Conservation (phyloP, 1,140 invertebrate genomes). For the Drosophila elegans region DNA sequence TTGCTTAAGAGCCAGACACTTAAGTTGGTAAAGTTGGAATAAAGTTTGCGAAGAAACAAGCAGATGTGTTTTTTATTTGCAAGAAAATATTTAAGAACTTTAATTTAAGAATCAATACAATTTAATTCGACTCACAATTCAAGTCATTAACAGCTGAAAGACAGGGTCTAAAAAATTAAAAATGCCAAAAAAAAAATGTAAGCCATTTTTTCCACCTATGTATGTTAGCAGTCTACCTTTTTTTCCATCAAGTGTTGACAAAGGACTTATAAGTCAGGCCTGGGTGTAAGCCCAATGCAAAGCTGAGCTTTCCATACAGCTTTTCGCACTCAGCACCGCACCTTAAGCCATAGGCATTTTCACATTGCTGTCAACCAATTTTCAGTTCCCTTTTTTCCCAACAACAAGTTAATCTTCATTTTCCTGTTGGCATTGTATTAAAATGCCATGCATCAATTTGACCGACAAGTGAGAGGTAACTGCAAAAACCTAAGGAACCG, state of each 20-base stretch:
- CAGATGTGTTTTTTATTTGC: not conserved
- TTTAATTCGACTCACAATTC: no score
- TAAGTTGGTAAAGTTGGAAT: constrained; percentile 15
- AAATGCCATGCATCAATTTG: constrained; percentile 76
- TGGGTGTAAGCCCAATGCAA: constrained; percentile 7
- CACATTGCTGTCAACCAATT: constrained; percentile 24
- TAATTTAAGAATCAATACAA: no score
- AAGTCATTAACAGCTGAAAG: no score
- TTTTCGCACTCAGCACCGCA: constrained; percentile 8
- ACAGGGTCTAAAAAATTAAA: no score
- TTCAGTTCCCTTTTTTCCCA: constrained; percentile 6
- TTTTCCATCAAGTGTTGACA: not conserved
- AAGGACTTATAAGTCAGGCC: constrained; percentile 6
- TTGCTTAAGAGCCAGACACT: constrained; percentile 12
- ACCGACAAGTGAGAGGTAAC: constrained; percentile 50
- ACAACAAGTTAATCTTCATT: constrained; percentile 75
- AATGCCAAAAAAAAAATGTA: no score
- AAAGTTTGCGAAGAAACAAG: not conserved
- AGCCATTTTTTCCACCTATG: no score
- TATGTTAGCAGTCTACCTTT: not conserved
- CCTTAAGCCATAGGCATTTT: not conserved
- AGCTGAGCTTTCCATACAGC: constrained; percentile 12
- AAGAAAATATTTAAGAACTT: not conserved
- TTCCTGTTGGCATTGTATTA: constrained; percentile 66
- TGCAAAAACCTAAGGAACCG: constrained; percentile 23